A percentile compares a stretch with the other conserved stretches of the same genome.
Evolutionary conservation across 1,140 invertebrate genomes (phyloP).

Genomic region (Brachionus rubens): DNA sequence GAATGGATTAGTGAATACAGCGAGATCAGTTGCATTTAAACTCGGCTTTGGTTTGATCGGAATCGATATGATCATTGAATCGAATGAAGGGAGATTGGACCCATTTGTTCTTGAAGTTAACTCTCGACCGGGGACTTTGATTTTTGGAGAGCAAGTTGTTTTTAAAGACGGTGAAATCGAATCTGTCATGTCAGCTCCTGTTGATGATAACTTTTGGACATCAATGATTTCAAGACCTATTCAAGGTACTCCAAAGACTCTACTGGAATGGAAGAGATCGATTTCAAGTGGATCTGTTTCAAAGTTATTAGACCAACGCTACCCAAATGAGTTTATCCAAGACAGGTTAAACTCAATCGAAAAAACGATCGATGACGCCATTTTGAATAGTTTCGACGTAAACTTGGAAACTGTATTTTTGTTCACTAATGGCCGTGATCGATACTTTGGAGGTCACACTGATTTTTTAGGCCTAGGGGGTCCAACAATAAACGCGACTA

Average conservation of each 20-base stretch:
- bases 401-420: neutral
- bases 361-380: neutral
- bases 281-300: neutral
- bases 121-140: neutral
- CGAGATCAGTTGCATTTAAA: neutral
- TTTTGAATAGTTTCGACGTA: neutral
- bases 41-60: neutral
- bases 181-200: neutral
- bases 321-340: neutral
- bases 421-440: neutral
- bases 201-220: neutral
- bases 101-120: conserved; percentile 13
- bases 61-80: conserved; percentile 10
- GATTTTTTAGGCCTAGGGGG: conserved; percentile 6
- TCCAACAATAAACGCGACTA: conserved; percentile 11
- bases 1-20: neutral
- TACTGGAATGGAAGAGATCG: neutral
- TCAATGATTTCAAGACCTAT: neutral
- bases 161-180: neutral
- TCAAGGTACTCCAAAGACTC: neutral
- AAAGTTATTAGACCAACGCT: conserved; percentile 4
- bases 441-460: conserved; percentile 3
- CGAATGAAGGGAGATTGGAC: neutral
- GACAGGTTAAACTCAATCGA: neutral
- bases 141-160: neutral